Evolutionary conservation across 2,797 vertebrate species (phyloP).

Genomic region (Cynodonichthys magdalenae): DNA sequence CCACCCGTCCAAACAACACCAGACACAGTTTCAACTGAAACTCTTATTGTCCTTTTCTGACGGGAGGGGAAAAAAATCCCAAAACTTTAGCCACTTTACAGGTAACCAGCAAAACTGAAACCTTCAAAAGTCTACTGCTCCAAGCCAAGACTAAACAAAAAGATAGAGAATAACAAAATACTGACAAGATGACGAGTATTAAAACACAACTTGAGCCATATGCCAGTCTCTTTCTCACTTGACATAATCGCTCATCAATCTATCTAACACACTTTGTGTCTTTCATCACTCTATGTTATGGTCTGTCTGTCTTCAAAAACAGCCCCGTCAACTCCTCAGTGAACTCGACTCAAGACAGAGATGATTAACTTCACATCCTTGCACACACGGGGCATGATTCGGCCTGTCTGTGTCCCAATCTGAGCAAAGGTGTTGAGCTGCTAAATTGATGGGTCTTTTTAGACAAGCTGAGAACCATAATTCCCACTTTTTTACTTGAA

Average conservation of each 20-base stretch:
- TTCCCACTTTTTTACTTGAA: background rate
- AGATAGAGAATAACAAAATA: slow-evolving; percentile 20
- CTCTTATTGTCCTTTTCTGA: slow-evolving; percentile 6
- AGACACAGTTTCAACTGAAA: slow-evolving; percentile 42
- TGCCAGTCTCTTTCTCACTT: slow-evolving; percentile 39
- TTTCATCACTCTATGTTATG: slow-evolving; percentile 48
- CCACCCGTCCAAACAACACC: slow-evolving; percentile 25
- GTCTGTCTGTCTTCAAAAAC: slow-evolving; percentile 56
- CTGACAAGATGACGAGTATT: slow-evolving; percentile 33
- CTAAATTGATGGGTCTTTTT: slow-evolving; percentile 35
- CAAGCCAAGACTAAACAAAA: slow-evolving; percentile 8
- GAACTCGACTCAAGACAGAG: slow-evolving; percentile 48
- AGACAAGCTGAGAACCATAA: slow-evolving; percentile 23
- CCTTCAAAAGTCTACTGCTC: slow-evolving; percentile 10
- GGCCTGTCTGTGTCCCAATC: slow-evolving; percentile 40
- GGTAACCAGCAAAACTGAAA: slow-evolving; percentile 22
- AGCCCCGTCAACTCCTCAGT: slow-evolving; percentile 37
- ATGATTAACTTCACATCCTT: slow-evolving; percentile 43
- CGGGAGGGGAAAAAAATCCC: background rate
- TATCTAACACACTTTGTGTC: slow-evolving; percentile 51
- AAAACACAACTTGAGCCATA: slow-evolving; percentile 53
- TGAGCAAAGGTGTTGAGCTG: slow-evolving; percentile 31
- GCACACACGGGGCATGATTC: slow-evolving; percentile 46
- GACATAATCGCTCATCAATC: slow-evolving; percentile 59
- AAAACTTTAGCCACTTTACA: background rate